These are phyloP conservation scores for Stegophylla sp. DNA, from an alignment of 2,888 invertebrate genomes.

Conservation along the genomic window DNA sequence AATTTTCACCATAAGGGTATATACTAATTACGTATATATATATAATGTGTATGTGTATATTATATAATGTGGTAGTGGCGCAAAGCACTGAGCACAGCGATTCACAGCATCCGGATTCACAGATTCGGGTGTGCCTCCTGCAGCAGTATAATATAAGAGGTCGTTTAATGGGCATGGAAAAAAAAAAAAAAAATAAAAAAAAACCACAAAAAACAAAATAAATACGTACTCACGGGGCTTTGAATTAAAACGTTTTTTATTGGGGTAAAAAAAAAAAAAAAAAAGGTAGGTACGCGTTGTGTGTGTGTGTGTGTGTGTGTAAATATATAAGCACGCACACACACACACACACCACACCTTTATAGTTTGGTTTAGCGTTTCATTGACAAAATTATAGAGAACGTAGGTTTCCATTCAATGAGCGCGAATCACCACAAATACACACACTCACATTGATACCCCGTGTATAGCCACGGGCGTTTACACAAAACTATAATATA, in stretches of 20 bases:
- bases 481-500: slow-evolving; percentile 32
- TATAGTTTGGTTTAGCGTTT: slow-evolving; percentile 12
- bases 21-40: no score
- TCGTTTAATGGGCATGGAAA: slow-evolving; percentile 24
- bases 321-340: no score
- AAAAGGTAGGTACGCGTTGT: slow-evolving; percentile 8
- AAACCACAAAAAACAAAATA: not conserved
- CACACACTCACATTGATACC: not conserved
- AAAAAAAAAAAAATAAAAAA: not conserved
- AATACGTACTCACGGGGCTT: not conserved
- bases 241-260: slow-evolving; percentile 51
- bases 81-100: no score
- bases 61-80: no score
- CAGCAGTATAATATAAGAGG: not conserved
- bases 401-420: slow-evolving; percentile 34
- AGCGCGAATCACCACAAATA: not conserved
- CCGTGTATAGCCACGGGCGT: slow-evolving; percentile 23
- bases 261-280: slow-evolving; percentile 27
- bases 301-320: no score
- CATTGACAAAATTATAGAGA: slow-evolving; percentile 58
- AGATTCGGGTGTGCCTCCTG: not conserved
- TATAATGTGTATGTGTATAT: no score
- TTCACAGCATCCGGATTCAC: not conserved
- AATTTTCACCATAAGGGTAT: not conserved
- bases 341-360: not conserved